These are phyloP conservation scores for Nettapus auritus DNA, from an alignment of 2,113 vertebrate species.

Conservation along the genomic window DNA sequence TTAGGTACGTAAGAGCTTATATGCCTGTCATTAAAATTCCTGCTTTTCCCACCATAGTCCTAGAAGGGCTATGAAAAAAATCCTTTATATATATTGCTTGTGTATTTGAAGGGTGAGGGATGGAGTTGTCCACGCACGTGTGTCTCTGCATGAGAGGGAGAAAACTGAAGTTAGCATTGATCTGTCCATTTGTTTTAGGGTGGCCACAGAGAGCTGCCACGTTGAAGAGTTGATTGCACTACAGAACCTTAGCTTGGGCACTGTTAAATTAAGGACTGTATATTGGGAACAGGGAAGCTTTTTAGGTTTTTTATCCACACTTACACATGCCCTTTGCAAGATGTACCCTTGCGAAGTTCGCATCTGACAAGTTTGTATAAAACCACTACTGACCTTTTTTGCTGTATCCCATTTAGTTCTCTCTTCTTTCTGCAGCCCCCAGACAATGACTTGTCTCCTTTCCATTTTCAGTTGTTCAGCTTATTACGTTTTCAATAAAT, in stretches of 20 bases:
- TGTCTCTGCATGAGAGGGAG: neutral
- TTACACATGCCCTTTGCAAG: conserved; percentile 33
- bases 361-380: conserved; percentile 56
- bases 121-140: neutral
- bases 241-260: conserved; percentile 64
- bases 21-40: conserved; percentile 41
- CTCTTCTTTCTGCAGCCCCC: conserved; percentile 52
- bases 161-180: conserved; percentile 18
- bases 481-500: neutral
- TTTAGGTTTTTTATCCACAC: conserved; percentile 42
- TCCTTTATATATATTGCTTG: conserved; percentile 14
- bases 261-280: conserved; percentile 70
- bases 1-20: conserved; percentile 41
- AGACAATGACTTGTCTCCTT: conserved; percentile 33
- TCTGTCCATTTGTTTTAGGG: conserved; percentile 40
- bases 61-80: conserved; percentile 13
- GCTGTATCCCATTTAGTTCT: conserved; percentile 56
- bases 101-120: conserved; percentile 30
- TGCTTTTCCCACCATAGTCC: conserved; percentile 22
- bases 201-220: conserved; percentile 36
- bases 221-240: conserved; percentile 73
- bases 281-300: conserved; percentile 66
- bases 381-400: conserved; percentile 81
- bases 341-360: conserved; percentile 18
- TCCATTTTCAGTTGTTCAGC: conserved; percentile 39